phyloP scores from a whole-genome alignment of 1,140 invertebrate genomes.

The Linepithema humile region DNA sequence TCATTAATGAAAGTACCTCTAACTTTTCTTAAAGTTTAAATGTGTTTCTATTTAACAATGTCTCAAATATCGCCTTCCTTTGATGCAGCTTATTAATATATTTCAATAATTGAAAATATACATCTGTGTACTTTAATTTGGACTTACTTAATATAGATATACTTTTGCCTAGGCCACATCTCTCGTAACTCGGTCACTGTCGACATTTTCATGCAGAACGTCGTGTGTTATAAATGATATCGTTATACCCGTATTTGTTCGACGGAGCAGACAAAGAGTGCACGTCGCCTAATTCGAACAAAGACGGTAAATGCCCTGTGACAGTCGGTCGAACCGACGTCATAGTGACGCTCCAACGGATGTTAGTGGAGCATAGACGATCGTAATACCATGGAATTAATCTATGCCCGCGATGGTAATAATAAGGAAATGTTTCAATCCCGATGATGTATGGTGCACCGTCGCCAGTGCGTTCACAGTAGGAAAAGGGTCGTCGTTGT shows the following conservation, averaged over 20 bases:
- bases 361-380: constrained; percentile 60
- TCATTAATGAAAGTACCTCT: not conserved
- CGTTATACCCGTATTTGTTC: constrained; percentile 10
- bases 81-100: not conserved
- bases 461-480: constrained; percentile 60
- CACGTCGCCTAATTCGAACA: constrained; percentile 78
- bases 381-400: constrained; percentile 81
- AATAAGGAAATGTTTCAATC: constrained; percentile 85
- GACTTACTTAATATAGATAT: not conserved
- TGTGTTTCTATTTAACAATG: not conserved
- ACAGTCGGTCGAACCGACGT: constrained; percentile 52
- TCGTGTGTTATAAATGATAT: not conserved
- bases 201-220: not conserved
- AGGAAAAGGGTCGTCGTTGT: constrained; percentile 68
- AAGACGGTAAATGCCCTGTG: constrained; percentile 71
- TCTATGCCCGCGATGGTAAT: constrained; percentile 83
- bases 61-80: not conserved
- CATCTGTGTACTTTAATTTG: no score
- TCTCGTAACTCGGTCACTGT: not conserved
- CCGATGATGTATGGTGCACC: constrained; percentile 82
- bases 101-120: not conserved
- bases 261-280: constrained; percentile 57
- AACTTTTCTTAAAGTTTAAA: not conserved
- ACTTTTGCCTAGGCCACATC: not conserved
- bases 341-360: constrained; percentile 61